Percentiles rank a stretch among this genome's conserved stretches.
These are phyloP conservation scores for Meiosimyza platycephala DNA, from an alignment of 2,888 invertebrate genomes.

Conservation along the genomic window DNA sequence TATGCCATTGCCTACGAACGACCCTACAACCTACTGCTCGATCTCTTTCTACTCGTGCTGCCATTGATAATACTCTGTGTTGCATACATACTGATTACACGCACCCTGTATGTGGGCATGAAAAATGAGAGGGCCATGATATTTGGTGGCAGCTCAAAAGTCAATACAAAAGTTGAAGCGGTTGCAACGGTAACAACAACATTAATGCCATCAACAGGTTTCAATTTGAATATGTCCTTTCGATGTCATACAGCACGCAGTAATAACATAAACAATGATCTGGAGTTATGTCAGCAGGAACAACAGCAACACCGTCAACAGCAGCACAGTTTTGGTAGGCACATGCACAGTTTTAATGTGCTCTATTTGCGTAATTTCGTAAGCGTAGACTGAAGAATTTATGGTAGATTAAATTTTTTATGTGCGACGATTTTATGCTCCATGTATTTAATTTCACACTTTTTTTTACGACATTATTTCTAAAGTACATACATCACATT, in stretches of 20 bases:
- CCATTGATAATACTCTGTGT: conserved; percentile 75
- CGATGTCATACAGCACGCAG: conserved; percentile 47
- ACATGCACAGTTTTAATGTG: too few species aligned
- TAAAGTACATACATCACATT: too few species aligned
- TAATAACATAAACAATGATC: conserved; percentile 35
- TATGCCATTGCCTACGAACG: conserved; percentile 70
- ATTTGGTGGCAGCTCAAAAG: conserved; percentile 41
- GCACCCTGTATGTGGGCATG: conserved; percentile 64
- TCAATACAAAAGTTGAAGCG: conserved; percentile 27
- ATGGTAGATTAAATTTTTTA: too few species aligned
- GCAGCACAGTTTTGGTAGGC: conserved; percentile 8
- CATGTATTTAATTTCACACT: too few species aligned
- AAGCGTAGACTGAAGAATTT: too few species aligned
- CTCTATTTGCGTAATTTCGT: too few species aligned
- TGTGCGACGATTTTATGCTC: too few species aligned
- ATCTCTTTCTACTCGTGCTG: conserved; percentile 74
- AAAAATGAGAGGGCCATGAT: conserved; percentile 60
- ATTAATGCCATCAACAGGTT: conserved; percentile 38
- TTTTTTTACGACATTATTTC: too few species aligned
- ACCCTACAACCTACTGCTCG: conserved; percentile 74
- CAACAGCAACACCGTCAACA: conserved; percentile 24
- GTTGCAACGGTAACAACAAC: conserved; percentile 43
- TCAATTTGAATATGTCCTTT: conserved; percentile 47
- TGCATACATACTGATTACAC: conserved; percentile 73
- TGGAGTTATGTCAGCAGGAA: conserved; percentile 34